A percentile compares a stretch with the other conserved stretches of the same genome.
phyloP scores from a whole-genome alignment of 92 coral and sea anemone species.

The Umimayanthus kanabou region DNA sequence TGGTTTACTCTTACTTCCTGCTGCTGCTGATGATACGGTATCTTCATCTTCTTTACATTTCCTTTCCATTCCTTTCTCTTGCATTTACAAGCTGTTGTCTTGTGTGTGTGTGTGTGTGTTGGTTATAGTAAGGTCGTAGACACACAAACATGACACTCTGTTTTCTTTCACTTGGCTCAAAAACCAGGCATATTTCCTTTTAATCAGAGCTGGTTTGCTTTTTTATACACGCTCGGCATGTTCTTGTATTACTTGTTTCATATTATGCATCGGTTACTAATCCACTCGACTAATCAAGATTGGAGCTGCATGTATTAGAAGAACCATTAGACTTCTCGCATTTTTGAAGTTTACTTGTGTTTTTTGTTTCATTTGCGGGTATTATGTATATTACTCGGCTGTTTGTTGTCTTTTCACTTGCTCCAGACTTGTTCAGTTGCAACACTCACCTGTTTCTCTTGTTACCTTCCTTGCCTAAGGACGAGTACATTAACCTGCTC shows the following conservation, averaged over 20 bases:
- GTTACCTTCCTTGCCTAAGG: neutral
- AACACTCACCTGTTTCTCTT: neutral
- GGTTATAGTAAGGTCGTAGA: neutral
- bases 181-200: no score
- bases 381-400: no score
- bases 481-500: neutral
- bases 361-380: no score
- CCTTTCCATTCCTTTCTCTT: neutral
- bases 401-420: neutral
- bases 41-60: slow-evolving; percentile 4
- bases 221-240: no score
- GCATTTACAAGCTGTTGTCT: neutral
- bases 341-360: no score
- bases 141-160: neutral
- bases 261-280: no score
- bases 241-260: no score
- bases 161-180: neutral
- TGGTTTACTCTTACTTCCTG: slow-evolving; percentile 12
- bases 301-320: no score
- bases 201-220: no score
- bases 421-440: neutral
- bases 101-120: neutral
- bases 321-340: no score
- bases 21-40: slow-evolving; percentile 29
- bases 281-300: no score